Conservation (phyloP, 2,797 vertebrate genomes). For the Chloroceryle amazona region DNA sequence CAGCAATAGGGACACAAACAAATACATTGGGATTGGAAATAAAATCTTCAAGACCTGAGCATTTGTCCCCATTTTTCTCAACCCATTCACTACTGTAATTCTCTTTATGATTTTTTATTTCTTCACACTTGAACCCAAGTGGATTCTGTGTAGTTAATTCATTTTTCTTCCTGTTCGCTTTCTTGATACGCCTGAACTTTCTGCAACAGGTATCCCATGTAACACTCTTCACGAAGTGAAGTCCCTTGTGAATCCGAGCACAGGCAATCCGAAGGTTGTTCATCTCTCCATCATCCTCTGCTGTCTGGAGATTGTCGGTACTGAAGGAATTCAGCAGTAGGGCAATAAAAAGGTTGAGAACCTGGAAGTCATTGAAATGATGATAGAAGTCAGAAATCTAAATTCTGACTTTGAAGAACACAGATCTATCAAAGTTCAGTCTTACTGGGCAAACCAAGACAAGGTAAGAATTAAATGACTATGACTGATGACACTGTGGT, state of each 20-base stretch:
- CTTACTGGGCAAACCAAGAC: not conserved
- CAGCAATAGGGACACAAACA: slow-evolving; percentile 93
- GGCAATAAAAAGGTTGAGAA: slow-evolving; percentile 96
- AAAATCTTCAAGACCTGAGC: slow-evolving; percentile 83
- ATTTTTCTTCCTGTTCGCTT: slow-evolving; percentile 82
- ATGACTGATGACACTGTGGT: fast-evolving
- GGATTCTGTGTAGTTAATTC: slow-evolving; percentile 69
- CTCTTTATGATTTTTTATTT: slow-evolving; percentile 26
- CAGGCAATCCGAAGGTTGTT: slow-evolving; percentile 94
- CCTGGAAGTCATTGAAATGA: slow-evolving; percentile 76
- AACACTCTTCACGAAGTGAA: slow-evolving; percentile 65
- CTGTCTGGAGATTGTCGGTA: slow-evolving; percentile 88
- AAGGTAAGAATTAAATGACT: not conserved
- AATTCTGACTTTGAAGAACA: not conserved
- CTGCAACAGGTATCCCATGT: slow-evolving; percentile 80
- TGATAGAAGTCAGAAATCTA: not conserved
- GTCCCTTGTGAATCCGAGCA: slow-evolving; percentile 85
- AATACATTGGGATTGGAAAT: slow-evolving; percentile 87
- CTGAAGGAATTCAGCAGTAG: slow-evolving; percentile 96
- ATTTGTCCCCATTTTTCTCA: slow-evolving; percentile 77
- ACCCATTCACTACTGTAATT: slow-evolving; percentile 76
- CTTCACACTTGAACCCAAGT: not conserved
- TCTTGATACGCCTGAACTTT: slow-evolving; percentile 81
- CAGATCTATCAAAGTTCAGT: not conserved
- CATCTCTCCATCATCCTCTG: slow-evolving; percentile 93